A percentile compares a stretch with the other conserved stretches of the same genome.
Evolutionary conservation across 1,140 invertebrate genomes (phyloP).

Genomic region (Rhynchophorus ferrugineus): DNA sequence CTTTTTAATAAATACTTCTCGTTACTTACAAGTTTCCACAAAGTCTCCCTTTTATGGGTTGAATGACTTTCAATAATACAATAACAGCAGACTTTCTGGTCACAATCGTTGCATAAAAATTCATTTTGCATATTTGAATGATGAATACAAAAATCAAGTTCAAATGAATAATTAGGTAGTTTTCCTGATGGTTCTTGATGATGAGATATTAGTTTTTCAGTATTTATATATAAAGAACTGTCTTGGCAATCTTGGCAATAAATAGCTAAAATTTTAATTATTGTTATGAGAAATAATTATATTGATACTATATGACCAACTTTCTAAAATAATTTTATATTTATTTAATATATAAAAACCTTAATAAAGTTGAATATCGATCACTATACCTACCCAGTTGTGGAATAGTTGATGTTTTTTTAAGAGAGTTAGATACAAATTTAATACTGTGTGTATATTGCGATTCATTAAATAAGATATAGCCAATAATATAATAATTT

Average conservation of each 20-base stretch:
- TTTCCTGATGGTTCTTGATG: conserved; percentile 5
- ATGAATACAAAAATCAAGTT: conserved; percentile 14
- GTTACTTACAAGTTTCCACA: conserved; percentile 18
- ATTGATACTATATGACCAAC: no score
- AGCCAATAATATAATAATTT: conserved; percentile 20
- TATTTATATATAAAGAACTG: conserved; percentile 24
- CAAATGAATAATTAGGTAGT: conserved; percentile 6
- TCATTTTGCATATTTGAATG: conserved; percentile 23
- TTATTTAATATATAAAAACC: neutral
- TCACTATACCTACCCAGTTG: neutral
- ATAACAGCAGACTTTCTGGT: conserved; percentile 19
- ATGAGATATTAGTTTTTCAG: conserved; percentile 16
- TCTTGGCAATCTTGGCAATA: conserved; percentile 21
- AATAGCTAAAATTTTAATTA: conserved; percentile 12
- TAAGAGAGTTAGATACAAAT: conserved; percentile 4
- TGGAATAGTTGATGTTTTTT: neutral
- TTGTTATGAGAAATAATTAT: no score
- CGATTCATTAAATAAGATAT: conserved; percentile 9
- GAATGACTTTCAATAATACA: conserved; percentile 18
- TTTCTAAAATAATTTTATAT: conserved; percentile 17
- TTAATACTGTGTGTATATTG: conserved; percentile 7
- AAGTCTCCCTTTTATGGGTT: conserved; percentile 12
- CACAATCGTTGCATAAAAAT: conserved; percentile 20
- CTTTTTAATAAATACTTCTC: neutral
- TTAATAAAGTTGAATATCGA: neutral